These are phyloP conservation scores for Hoplodrina blanda DNA, from an alignment of 2,888 invertebrate species.

Conservation along the genomic window DNA sequence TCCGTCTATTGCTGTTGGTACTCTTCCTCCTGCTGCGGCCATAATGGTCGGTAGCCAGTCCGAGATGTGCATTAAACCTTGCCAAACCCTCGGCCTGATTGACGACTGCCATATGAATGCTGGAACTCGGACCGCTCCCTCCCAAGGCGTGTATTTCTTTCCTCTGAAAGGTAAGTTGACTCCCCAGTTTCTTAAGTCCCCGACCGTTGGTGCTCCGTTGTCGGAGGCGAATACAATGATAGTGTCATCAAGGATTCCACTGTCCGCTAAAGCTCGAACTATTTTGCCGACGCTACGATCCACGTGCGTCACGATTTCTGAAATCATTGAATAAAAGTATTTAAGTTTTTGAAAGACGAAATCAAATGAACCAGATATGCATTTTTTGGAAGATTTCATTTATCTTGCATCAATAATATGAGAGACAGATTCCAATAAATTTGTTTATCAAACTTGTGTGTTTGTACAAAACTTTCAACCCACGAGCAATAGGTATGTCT, in stretches of 20 bases:
- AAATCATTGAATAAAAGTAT: constrained; percentile 1
- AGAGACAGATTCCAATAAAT: too few relatives aligned
- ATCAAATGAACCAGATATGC: too few relatives aligned
- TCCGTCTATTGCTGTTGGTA: constrained; percentile 90
- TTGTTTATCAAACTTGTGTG: too few relatives aligned
- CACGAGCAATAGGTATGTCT: background rate
- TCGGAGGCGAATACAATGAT: constrained; percentile 97
- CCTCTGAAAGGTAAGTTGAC: constrained; percentile 95
- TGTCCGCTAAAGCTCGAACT: constrained; percentile 92
- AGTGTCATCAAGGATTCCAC: constrained; percentile 94
- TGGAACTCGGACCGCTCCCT: constrained; percentile 95
- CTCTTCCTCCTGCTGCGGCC: constrained; percentile 79
- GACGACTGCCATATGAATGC: constrained; percentile 93
- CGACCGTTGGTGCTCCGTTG: constrained; percentile 96
- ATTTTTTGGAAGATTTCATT: background rate
- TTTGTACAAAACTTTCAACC: background rate
- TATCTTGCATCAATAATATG: too few relatives aligned
- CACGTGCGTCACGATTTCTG: constrained; percentile 93
- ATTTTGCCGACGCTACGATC: constrained; percentile 96
- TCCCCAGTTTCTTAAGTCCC: constrained; percentile 93
- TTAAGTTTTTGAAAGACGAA: background rate
- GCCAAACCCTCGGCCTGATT: constrained; percentile 91
- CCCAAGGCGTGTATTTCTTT: constrained; percentile 95
- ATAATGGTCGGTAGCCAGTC: constrained; percentile 96
- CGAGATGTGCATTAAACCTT: constrained; percentile 93